Percentiles rank a stretch among this genome's conserved stretches.
Evolutionary conservation across 1,140 invertebrate genomes (phyloP).

Genomic region (Lasaia peninsularis): DNA sequence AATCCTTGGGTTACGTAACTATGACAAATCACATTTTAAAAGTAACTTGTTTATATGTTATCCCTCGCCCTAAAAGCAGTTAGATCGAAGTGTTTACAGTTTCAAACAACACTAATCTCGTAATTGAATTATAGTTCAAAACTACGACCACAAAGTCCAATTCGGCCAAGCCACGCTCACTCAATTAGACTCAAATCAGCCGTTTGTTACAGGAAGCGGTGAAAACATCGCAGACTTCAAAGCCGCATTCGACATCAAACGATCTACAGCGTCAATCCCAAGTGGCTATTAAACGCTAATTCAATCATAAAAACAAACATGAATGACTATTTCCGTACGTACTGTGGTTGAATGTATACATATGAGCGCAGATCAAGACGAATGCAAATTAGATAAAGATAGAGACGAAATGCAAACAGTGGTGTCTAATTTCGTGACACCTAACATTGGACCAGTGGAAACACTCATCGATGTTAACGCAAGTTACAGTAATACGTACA

Average conservation of each 20-base stretch:
- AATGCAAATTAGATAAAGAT: conserved; percentile 28
- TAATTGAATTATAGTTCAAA: conserved; percentile 17
- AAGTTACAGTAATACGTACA: conserved; percentile 31
- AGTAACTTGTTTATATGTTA: background rate
- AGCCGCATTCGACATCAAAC: conserved; percentile 57
- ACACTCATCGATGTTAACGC: conserved; percentile 34
- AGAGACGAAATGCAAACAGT: conserved; percentile 60
- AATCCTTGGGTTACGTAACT: background rate
- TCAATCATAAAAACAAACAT: conserved; percentile 74
- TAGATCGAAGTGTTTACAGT: conserved; percentile 6
- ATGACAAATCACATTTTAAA: background rate
- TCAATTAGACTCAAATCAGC: conserved; percentile 52
- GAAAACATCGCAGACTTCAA: conserved; percentile 51
- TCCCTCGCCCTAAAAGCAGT: background rate
- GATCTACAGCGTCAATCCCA: conserved; percentile 40
- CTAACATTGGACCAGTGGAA: conserved; percentile 46
- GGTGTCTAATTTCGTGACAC: conserved; percentile 47
- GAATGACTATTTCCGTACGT: conserved; percentile 53
- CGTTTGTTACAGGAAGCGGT: conserved; percentile 67
- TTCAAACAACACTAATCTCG: conserved; percentile 8
- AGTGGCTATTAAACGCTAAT: conserved; percentile 60
- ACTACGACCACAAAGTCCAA: conserved; percentile 27
- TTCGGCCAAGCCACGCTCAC: conserved; percentile 37
- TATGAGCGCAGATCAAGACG: conserved; percentile 53
- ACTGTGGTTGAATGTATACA: conserved; percentile 49